Evolutionary conservation across 2,888 invertebrate species (phyloP), one percentile per base, ranked within the genome.

Genomic region (Dichetophora obliterata): DNA sequence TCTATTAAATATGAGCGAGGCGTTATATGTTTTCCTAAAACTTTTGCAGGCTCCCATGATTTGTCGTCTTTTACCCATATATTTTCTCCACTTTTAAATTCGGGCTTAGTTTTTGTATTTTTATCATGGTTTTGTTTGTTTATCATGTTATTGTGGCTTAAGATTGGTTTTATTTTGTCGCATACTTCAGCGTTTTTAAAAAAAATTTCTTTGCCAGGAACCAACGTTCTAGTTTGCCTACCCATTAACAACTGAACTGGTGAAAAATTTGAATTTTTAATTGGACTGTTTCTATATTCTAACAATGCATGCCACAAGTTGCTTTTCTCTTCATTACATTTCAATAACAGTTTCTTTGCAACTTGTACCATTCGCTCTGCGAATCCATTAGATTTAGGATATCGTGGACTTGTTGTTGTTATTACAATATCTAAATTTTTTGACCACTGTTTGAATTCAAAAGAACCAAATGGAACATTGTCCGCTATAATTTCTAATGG

Each of bases 391-490:
- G 37, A 37, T 37, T 77, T 69, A 14, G 75, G 70, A 66, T 65
- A 71, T 6, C 70, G 61, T 8, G 77, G 61, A 74, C 77, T 71
- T 75, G 77, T 79, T 75, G 80, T 34, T 81, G 77, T 66, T 81
- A 78, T 16, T 82, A 83, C 24, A 37, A 37, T 37, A 37, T 37
- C 37, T 8, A 37, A 37, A 37, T 37, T 37, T 37, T 37, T 6
- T 37, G 8, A 37, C 37, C 37, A 37, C 8, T 3, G 5, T 8
- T 37, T 37, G 6, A 37, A 37, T 37, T 37, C 37, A 37, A 37
- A 37, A 37, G 37, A 37, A 37, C 37, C 37, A 37, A 37, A 37
- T 37, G 37, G 37, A 37, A 37, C 37, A 37, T 37, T 37, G 8
- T 8, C 37, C 6, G 37, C 8, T 5, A 37, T 37, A 37, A 37